phyloP scores from a whole-genome alignment of 2,113 vertebrate species.

The Sisor rabdophorus region DNA sequence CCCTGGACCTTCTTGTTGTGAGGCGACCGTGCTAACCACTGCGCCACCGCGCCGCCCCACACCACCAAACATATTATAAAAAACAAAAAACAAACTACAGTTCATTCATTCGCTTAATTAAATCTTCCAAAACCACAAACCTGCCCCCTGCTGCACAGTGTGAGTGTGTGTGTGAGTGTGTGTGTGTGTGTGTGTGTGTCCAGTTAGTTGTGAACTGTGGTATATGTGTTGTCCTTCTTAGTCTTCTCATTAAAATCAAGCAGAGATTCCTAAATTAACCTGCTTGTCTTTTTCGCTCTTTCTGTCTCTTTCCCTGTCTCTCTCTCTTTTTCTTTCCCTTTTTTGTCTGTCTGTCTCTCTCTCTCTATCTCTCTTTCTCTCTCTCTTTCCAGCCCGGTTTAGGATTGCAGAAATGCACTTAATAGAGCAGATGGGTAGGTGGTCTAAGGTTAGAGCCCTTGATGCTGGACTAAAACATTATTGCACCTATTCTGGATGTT shows the following conservation, averaged over 20 bases:
- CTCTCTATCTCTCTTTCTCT: no score
- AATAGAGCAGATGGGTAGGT: background rate
- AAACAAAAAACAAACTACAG: no score
- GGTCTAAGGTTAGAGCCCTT: conserved; percentile 1
- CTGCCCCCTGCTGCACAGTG: no score
- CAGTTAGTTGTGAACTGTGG: conserved; percentile 22
- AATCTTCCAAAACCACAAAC: no score
- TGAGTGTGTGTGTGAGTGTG: conserved; percentile 26
- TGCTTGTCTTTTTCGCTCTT: no score
- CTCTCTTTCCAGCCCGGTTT: no score
- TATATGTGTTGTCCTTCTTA: conserved; percentile 49
- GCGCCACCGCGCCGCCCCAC: no score
- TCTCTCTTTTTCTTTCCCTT: background rate
- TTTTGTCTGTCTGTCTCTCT: background rate
- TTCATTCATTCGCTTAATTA: no score
- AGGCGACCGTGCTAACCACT: no score
- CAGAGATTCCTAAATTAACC: conserved; percentile 60
- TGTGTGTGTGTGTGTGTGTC: conserved; percentile 26
- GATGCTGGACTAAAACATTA: conserved; percentile 14
- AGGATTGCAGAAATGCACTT: background rate
- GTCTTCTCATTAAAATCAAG: conserved; percentile 64
- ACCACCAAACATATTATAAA: no score
- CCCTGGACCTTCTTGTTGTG: no score
- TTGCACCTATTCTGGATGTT: background rate
- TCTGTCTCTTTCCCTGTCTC: no score